phyloP scores from a whole-genome alignment of 2,797 vertebrate species.

The Gymnoscopelus microlampas region DNA sequence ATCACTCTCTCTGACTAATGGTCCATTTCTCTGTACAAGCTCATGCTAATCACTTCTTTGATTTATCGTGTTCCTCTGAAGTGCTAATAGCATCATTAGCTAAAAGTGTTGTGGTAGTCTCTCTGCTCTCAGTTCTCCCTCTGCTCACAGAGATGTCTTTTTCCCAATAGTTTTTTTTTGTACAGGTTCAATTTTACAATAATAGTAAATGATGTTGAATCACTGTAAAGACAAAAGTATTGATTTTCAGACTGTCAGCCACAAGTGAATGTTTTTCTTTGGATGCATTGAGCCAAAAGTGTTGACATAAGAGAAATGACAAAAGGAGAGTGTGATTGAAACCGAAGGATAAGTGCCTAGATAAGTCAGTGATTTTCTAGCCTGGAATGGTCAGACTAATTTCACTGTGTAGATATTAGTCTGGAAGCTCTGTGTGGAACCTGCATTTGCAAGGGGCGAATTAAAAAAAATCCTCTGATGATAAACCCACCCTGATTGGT shows the following conservation, averaged over 20 bases:
- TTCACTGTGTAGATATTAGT: too few species aligned
- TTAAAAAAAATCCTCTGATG: too few species aligned
- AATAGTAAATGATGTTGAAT: slow-evolving; percentile 46
- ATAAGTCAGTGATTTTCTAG: too few species aligned
- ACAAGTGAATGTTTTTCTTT: slow-evolving; percentile 12
- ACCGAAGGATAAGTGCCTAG: not conserved
- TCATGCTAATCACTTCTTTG: slow-evolving; percentile 79
- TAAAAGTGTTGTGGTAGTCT: slow-evolving; percentile 65
- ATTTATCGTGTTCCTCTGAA: slow-evolving; percentile 72
- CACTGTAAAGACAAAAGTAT: slow-evolving; percentile 15
- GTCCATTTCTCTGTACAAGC: slow-evolving; percentile 67
- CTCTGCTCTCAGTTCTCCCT: slow-evolving; percentile 56
- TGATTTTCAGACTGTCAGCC: slow-evolving; percentile 3
- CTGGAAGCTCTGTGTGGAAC: too few species aligned
- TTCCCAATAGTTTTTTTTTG: slow-evolving; percentile 10
- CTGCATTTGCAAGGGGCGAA: too few species aligned
- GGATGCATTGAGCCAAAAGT: slow-evolving; percentile 35
- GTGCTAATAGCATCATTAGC: slow-evolving; percentile 80
- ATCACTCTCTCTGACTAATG: slow-evolving; percentile 73
- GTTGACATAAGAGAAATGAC: slow-evolving; percentile 7
- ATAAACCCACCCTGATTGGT: too few species aligned
- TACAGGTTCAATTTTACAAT: slow-evolving; percentile 49
- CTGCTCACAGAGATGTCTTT: slow-evolving; percentile 45
- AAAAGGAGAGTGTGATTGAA: not conserved
- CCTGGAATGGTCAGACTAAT: too few species aligned